Conservation (phyloP, 2,113 vertebrate genomes). For the Pogona vitticeps region DNA sequence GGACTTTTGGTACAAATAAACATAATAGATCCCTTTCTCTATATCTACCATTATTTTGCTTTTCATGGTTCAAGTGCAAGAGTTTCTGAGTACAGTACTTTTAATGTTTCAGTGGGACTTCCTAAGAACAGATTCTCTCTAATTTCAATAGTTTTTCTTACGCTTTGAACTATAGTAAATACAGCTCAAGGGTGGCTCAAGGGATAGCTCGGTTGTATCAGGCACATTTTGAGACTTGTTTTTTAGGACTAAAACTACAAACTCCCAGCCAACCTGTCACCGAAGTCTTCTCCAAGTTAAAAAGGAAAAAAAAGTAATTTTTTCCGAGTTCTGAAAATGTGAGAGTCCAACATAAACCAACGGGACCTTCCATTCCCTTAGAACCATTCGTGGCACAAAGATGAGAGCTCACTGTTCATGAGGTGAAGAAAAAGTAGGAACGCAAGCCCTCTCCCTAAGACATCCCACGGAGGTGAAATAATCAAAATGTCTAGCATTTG, state of each 20-base stretch:
- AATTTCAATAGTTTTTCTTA: not conserved
- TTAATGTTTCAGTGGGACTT: not conserved
- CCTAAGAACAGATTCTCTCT: not conserved
- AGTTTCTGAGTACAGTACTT: not conserved
- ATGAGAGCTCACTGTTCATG: not conserved
- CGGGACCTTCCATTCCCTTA: not conserved
- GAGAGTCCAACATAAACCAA: not conserved
- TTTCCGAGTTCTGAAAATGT: not conserved
- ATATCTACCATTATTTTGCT: not conserved
- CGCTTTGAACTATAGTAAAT: too few species aligned
- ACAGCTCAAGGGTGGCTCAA: too few species aligned
- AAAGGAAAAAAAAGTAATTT: too few species aligned
- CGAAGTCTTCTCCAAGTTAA: too few species aligned
- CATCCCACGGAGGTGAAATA: not conserved
- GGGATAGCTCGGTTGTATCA: too few species aligned
- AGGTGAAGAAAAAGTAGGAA: not conserved
- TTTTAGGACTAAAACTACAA: too few species aligned
- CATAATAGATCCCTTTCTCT: not conserved
- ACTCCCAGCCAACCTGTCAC: too few species aligned
- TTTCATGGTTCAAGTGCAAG: not conserved
- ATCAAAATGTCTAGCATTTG: rapidly evolving
- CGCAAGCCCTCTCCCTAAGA: rapidly evolving
- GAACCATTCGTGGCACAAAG: not conserved
- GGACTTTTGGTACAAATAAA: not conserved
- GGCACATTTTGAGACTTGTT: too few species aligned